Evolutionary conservation across 23 tunicate species (phyloP).

Genomic region (Diplosoma virens): DNA sequence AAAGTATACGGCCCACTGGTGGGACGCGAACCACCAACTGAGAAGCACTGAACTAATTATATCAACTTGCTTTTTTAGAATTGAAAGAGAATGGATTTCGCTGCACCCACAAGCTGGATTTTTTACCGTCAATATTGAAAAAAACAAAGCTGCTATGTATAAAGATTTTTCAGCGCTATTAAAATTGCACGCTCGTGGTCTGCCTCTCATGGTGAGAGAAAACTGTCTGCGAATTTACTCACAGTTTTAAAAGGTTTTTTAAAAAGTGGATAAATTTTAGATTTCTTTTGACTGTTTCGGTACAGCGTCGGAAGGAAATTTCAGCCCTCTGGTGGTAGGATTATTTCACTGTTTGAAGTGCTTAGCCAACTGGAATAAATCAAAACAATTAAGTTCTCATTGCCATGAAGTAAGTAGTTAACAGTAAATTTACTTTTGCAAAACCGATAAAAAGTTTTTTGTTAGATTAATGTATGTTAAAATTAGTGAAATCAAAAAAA

Average conservation of each 20-base stretch:
- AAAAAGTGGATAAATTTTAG: not conserved
- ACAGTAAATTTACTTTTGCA: no score
- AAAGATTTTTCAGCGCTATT: slow-evolving; percentile 7
- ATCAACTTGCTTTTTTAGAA: no score
- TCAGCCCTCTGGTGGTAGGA: slow-evolving; percentile 30
- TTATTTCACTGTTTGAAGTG: slow-evolving; percentile 62
- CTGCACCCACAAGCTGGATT: slow-evolving; percentile 18
- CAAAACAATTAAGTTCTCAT: not conserved
- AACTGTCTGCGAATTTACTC: not conserved
- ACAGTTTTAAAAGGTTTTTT: not conserved
- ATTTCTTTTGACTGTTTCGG: slow-evolving; percentile 5
- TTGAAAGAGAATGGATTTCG: slow-evolving; percentile 4
- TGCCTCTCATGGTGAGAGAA: slow-evolving; percentile 21
- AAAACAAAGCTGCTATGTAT: not conserved
- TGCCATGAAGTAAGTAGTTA: slow-evolving; percentile 27
- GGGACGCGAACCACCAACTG: no score
- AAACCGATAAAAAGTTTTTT: no score
- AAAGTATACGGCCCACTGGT: no score
- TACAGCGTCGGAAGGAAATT: not conserved
- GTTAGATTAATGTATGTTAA: no score
- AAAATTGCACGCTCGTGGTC: slow-evolving; percentile 14
- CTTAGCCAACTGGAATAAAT: slow-evolving; percentile 38
- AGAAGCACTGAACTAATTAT: not conserved
- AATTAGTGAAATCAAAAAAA: no score
- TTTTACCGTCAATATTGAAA: not conserved